Evolutionary conservation across 2,113 vertebrate genomes (phyloP).

Genomic region (Chrysochloris asiatica): DNA sequence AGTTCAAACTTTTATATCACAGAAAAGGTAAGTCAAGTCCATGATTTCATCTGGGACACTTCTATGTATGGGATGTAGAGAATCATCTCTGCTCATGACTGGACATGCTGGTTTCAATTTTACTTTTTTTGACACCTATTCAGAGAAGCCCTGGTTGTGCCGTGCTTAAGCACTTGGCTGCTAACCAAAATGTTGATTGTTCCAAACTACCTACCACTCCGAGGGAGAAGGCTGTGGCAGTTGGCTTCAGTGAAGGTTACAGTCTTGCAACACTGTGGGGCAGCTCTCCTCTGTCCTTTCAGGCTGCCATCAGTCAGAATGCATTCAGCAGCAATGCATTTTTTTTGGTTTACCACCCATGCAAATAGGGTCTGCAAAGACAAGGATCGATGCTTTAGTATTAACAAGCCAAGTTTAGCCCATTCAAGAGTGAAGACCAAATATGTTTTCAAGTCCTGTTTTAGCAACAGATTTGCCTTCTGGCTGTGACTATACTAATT

Average conservation of each 20-base stretch:
- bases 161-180: not conserved
- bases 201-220: not conserved
- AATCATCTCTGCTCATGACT: not conserved
- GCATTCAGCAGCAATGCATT: not conserved
- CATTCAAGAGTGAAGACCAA: not conserved
- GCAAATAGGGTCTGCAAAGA: not conserved
- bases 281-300: not conserved
- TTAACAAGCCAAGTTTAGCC: not conserved
- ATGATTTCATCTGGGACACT: not conserved
- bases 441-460: not conserved
- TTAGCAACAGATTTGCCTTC: not conserved
- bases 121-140: not conserved
- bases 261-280: not conserved
- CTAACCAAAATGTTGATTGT: not conserved
- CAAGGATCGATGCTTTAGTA: not conserved
- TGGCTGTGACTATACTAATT: not conserved
- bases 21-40: constrained; percentile 90
- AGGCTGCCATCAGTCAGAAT: not conserved
- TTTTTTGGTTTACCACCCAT: not conserved
- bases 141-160: not conserved
- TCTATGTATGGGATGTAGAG: not conserved
- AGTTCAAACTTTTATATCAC: constrained; percentile 98
- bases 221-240: not conserved
- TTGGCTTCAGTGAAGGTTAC: not conserved
- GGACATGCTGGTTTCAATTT: not conserved